Conservation (phyloP, 1,140 invertebrate genomes). For the Drosophila pachea region DNA sequence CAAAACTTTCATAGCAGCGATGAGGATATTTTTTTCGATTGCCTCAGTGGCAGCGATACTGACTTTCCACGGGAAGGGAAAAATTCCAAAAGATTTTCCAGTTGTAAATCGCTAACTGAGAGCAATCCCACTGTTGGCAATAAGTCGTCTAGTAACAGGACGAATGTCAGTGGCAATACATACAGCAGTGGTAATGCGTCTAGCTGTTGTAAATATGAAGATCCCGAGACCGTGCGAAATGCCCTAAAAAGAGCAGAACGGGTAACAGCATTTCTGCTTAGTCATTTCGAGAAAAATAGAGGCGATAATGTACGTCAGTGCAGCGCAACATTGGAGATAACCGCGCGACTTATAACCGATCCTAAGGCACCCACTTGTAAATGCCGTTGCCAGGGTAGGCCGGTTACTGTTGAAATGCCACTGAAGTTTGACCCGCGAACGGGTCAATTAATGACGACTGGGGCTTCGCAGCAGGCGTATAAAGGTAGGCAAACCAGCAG, state of each 20-base stretch:
- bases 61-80: slow-evolving; percentile 8
- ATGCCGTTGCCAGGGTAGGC: slow-evolving; percentile 34
- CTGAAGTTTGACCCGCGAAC: slow-evolving; percentile 55
- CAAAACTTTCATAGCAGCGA: slow-evolving; percentile 35
- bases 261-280: slow-evolving; percentile 39
- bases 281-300: slow-evolving; percentile 33
- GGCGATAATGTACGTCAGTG: slow-evolving; percentile 8
- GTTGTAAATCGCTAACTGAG: not conserved
- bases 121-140: not conserved
- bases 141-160: too few species aligned
- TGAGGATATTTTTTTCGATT: slow-evolving; percentile 59
- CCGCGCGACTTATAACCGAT: slow-evolving; percentile 46
- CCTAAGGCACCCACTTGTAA: not conserved
- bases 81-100: not conserved
- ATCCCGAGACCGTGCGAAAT: slow-evolving; percentile 31
- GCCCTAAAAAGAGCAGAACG: slow-evolving; percentile 38
- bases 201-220: slow-evolving; percentile 24
- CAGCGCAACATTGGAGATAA: slow-evolving; percentile 56
- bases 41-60: slow-evolving; percentile 22
- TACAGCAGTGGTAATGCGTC: not conserved
- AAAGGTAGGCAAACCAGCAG: slow-evolving; percentile 7
- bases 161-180: not conserved
- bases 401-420: slow-evolving; percentile 61
- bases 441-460: slow-evolving; percentile 12
- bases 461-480: not conserved